Evolutionary conservation across 2,888 invertebrate species (phyloP).

Genomic region (Neoaliturus tenellus): DNA sequence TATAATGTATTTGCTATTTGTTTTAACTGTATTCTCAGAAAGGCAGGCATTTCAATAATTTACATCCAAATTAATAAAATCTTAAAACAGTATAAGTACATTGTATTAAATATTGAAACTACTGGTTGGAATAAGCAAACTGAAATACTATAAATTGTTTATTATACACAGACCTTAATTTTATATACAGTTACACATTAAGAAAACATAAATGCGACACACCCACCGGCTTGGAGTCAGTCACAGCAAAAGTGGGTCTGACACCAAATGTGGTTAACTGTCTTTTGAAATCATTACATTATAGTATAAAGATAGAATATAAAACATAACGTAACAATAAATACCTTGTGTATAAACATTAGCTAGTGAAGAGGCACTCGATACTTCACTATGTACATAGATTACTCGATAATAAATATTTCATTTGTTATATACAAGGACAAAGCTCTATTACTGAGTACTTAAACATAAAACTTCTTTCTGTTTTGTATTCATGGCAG

Average conservation of each 20-base stretch:
- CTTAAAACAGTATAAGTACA: too few relatives aligned
- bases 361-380: slow-evolving; percentile 24
- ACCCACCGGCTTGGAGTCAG: not conserved
- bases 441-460: not conserved
- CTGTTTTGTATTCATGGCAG: not conserved
- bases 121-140: not conserved
- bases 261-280: not conserved
- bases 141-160: slow-evolving; percentile 8
- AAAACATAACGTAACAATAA: slow-evolving; percentile 21
- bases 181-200: not conserved
- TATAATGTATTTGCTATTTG: too few relatives aligned
- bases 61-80: too few relatives aligned
- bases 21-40: too few relatives aligned
- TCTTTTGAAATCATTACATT: slow-evolving; percentile 8
- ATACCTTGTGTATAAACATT: not conserved
- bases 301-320: slow-evolving; percentile 39
- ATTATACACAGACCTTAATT: slow-evolving; percentile 9
- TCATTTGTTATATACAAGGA: slow-evolving; percentile 10
- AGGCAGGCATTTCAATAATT: too few relatives aligned
- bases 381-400: slow-evolving; percentile 10
- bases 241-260: not conserved
- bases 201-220: slow-evolving; percentile 8
- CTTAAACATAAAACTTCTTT: slow-evolving; percentile 4
- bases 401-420: not conserved
- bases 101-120: too few relatives aligned